Evolutionary conservation across 1,140 invertebrate genomes (phyloP).

Genomic region (Gryon sp.): DNA sequence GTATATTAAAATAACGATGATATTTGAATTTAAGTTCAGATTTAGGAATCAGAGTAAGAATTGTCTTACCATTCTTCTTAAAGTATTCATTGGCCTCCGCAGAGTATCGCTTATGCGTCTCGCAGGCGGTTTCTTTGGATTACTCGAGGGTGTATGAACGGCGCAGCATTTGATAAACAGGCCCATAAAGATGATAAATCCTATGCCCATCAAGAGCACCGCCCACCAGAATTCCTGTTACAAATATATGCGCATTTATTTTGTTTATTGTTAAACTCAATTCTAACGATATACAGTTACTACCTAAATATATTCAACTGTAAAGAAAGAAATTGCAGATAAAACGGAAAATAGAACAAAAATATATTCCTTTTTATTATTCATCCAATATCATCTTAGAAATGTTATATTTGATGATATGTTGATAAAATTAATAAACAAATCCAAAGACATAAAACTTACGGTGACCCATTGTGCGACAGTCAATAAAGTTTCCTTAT

Average conservation of each 20-base stretch:
- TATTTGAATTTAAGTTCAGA: conserved; percentile 1
- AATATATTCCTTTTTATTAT: no score
- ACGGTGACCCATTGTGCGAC: conserved; percentile 93
- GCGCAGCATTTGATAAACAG: conserved; percentile 99
- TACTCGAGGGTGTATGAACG: conserved; percentile 98
- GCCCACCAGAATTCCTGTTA: conserved; percentile 97
- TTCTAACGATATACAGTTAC: no score
- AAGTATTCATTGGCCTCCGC: conserved; percentile 91
- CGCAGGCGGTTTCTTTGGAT: conserved; percentile 94
- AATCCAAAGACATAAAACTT: conserved; percentile 65
- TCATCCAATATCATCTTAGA: no score
- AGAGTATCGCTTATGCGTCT: conserved; percentile 92
- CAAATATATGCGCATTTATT: conserved; percentile 39
- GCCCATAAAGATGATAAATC: conserved; percentile 96
- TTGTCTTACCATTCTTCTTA: conserved; percentile 87
- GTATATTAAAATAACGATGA: no score
- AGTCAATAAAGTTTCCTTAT: conserved; percentile 91
- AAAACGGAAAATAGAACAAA: no score
- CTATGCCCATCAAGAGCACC: conserved; percentile 93
- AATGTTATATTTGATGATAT: no score
- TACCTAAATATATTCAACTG: no score
- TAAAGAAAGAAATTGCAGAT: no score
- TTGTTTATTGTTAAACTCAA: conserved; percentile 39
- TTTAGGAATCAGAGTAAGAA: conserved; percentile 1
- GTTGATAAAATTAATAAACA: no score